Conservation (phyloP, 2,888 invertebrate species). For the Diaprepes abbreviatus region DNA sequence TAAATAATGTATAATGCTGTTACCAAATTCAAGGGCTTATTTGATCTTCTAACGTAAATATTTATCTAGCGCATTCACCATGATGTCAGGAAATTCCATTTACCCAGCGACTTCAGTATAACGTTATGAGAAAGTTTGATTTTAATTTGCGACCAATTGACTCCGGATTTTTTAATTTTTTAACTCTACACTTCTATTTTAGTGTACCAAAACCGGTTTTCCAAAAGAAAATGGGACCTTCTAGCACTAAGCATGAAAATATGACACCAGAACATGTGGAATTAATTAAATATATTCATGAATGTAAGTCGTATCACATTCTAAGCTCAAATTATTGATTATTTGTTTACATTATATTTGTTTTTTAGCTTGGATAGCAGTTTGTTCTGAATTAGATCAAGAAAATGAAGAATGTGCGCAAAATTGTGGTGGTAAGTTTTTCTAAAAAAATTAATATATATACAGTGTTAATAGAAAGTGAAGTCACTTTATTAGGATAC, state of each 20-base stretch:
- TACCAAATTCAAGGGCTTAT: too few species aligned
- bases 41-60: too few species aligned
- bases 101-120: too few species aligned
- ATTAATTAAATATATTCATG: constrained; percentile 87
- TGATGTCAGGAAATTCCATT: too few species aligned
- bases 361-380: constrained; percentile 75
- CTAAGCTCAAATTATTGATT: neutral
- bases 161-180: too few species aligned
- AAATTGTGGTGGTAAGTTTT: constrained; percentile 54
- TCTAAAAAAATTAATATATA: too few species aligned
- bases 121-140: too few species aligned
- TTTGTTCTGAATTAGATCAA: constrained; percentile 64
- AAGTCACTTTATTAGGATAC: too few species aligned
- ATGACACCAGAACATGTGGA: constrained; percentile 88
- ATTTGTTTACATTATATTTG: neutral
- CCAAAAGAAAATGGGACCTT: constrained; percentile 69
- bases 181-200: constrained; percentile 52
- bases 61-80: too few species aligned
- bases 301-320: constrained; percentile 78
- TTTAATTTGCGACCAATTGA: too few species aligned
- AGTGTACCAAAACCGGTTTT: constrained; percentile 88
- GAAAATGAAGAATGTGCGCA: constrained; percentile 63
- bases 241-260: constrained; percentile 71
- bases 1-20: too few species aligned
- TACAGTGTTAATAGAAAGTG: too few species aligned